Evolutionary conservation across 1,140 invertebrate genomes (phyloP), one percentile per base, ranked within the genome.

Genomic region (Drosophila equinoxialis): DNA sequence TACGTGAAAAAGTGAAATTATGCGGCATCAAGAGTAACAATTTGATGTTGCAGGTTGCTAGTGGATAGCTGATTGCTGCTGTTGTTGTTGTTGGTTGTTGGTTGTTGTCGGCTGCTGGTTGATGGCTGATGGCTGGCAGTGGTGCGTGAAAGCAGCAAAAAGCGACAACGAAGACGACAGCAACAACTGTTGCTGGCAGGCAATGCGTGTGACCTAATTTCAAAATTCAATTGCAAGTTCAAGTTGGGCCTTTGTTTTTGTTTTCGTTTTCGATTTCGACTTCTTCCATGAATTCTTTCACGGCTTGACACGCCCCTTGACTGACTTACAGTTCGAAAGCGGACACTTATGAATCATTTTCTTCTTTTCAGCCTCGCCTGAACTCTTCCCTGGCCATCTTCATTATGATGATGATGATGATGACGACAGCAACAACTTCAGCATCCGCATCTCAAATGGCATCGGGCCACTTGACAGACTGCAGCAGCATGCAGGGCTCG

Each of bases 1-100:
- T 87, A 87, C 84, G 80, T 89, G 84, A 89, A 87, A 87, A 87
- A 87, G 84, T 87, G 84, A 87, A 87, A 87, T 87, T 87, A 87
- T 89, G 76, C 74, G 77, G 74, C 78, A 64, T 58, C 75, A 30
- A 39, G 5, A 45, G 4, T 2, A 45, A 17, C 41, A 42, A 42
- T n/a, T n/a, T n/a, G 11, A 23, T 51, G 17, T 51, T 51, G 45
- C 45, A 48, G 45, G 45, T 51, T 51, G 45, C 17, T 10, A 1
- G 42, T 6, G 17, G 42, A 17, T 51, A 3, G 45, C 17, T 51
- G 45, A 23, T 51, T 20, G 45, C 20, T 51, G 45, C 3, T 51
- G 20, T 23, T 17, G 10, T 51, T 20, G 45, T 51, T 51, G 17
- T 4, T 51, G 20, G 7, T 23, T 7, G 45, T 23, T 20, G 7